These are phyloP conservation scores for Podarcis muralis DNA, from an alignment of 2,113 vertebrate species.

Conservation along the genomic window DNA sequence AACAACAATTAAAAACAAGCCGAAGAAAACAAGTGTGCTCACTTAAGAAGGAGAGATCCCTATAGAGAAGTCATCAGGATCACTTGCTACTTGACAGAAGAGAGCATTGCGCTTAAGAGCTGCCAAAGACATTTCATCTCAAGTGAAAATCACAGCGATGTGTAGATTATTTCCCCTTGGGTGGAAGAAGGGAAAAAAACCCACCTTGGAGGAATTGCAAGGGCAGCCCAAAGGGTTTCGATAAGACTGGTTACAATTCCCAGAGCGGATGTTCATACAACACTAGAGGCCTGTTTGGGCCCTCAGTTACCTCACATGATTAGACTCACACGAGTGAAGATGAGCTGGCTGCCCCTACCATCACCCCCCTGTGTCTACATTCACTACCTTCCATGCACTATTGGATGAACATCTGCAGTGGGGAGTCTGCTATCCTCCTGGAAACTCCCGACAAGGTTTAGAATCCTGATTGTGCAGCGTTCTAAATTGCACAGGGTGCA, in stretches of 20 bases:
- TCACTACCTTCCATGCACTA: not conserved
- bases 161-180: not conserved
- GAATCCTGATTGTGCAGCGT: not conserved
- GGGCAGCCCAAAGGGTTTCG: not conserved
- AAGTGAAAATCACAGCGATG: not conserved
- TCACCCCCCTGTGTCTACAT: not conserved
- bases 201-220: not conserved
- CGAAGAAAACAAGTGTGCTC: conserved; percentile 51
- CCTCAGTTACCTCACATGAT: not conserved
- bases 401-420: not conserved
- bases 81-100: not conserved
- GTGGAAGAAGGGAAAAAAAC: not conserved
- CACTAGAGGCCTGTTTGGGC: not conserved
- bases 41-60: conserved; percentile 45
- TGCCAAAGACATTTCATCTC: not conserved
- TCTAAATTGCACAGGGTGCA: not conserved
- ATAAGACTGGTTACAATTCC: not conserved
- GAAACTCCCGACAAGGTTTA: not conserved
- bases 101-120: not conserved
- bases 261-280: not conserved
- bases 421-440: not conserved
- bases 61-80: conserved; percentile 48
- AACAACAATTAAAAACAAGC: conserved; percentile 80
- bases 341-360: not conserved
- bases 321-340: not conserved